Conservation (phyloP, 2,113 vertebrate genomes). For the Chlorocebus sabaeus region DNA sequence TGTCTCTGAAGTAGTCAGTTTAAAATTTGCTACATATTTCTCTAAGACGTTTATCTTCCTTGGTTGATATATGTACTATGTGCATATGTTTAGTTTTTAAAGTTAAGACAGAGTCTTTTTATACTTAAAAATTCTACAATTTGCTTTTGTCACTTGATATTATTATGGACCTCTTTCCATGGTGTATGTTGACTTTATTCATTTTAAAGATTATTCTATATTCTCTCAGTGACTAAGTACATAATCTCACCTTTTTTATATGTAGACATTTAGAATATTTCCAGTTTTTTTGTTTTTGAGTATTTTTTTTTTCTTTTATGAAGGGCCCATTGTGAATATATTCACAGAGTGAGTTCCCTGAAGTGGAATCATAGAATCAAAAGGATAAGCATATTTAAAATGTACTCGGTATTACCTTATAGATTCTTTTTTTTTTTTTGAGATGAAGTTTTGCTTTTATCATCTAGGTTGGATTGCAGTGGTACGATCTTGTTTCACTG, state of each 20-base stretch:
- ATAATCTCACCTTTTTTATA: neutral
- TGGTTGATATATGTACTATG: neutral
- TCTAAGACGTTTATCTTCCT: neutral
- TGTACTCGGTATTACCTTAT: neutral
- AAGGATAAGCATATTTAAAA: neutral
- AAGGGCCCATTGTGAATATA: neutral
- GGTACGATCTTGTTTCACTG: too few relatives aligned
- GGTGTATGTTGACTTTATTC: neutral
- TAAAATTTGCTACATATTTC: neutral
- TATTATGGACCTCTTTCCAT: neutral
- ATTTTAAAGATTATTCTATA: neutral
- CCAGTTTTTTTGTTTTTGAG: neutral
- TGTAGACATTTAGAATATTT: neutral
- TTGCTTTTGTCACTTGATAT: conserved; percentile 9
- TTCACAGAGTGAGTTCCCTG: neutral
- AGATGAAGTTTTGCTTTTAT: too few relatives aligned
- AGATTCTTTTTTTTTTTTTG: too few relatives aligned
- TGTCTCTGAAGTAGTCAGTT: neutral
- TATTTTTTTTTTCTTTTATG: neutral
- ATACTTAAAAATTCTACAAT: neutral
- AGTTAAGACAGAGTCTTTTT: neutral
- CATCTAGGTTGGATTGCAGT: too few relatives aligned
- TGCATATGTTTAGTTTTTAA: neutral
- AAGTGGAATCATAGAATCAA: neutral
- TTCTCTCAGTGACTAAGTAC: neutral